Conservation (phyloP, 2,113 vertebrate genomes). For the Lepus timidus region DNA sequence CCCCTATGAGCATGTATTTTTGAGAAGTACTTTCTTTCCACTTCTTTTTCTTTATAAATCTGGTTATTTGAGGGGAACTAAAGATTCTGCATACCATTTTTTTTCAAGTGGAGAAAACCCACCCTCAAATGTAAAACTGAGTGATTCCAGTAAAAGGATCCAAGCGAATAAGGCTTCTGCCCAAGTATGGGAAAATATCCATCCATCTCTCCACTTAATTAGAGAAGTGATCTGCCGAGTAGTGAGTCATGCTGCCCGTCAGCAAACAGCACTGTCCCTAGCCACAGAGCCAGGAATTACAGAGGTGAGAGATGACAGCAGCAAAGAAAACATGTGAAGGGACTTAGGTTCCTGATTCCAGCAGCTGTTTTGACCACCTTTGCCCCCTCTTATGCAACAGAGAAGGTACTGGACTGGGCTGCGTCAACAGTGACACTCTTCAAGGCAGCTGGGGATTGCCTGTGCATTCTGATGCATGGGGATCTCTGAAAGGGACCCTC, state of each 20-base stretch:
- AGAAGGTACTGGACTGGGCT: neutral
- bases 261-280: conserved; percentile 36
- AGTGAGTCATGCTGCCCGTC: conserved; percentile 73
- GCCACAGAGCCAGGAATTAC: neutral
- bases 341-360: conserved; percentile 13
- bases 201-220: conserved; percentile 70
- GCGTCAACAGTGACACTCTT: neutral
- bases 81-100: neutral
- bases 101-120: conserved; percentile 50
- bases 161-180: conserved; percentile 68
- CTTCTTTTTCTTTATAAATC: conserved; percentile 22
- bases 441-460: neutral
- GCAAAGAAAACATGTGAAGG: neutral
- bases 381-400: neutral
- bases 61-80: neutral
- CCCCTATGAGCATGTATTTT: neutral
- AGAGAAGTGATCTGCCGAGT: conserved; percentile 69
- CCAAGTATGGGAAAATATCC: conserved; percentile 77
- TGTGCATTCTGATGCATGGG: neutral
- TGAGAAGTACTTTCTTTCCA: conserved; percentile 31
- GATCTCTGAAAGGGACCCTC: neutral
- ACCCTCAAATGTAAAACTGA: conserved; percentile 62
- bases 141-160: conserved; percentile 69
- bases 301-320: conserved; percentile 47
- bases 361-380: neutral